Evolutionary conservation across 1,140 invertebrate genomes (phyloP), one percentile per base, ranked within the genome.

Genomic region (Paraescarpia echinospica): DNA sequence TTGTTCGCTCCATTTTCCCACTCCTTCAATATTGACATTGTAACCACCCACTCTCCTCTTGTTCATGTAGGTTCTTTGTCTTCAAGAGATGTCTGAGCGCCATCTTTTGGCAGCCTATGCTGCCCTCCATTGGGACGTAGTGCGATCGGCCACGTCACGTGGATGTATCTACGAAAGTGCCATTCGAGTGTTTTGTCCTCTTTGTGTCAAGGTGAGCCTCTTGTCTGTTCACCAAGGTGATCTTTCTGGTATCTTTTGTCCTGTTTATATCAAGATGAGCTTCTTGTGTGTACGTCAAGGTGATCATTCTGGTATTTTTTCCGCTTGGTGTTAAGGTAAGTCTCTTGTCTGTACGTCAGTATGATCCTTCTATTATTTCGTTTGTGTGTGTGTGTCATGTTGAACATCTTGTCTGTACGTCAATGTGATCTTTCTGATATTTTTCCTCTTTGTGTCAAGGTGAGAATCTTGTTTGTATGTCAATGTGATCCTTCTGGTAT

Each of bases 101-200:
- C 93, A 93, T 31, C 93, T 93, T 0, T 92, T 93, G 89, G 92
- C 93, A 33, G 93, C 93, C 12, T 93, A 35, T 91, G 93, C 93
- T 9, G 93, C 93, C 34, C 34, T 93, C 33, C 93, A 93, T 35
- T 93, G 92, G 92, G 93, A 93, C 88, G 33, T 92, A 12, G 90
- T 91, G 27, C 41, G 89, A 33, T 92, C 93, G 22, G 41, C 33
- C 34, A 89, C 89, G 89, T 92, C 93, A 27, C 92, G 90, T 77
- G 93, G 93, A 0, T 91, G 93, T 33, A 34, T 93, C 33, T 92
- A 77, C 59, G 59, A 77, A 77, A 77, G 59, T 77, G 59, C 59
- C 59, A 77, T 77, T 77, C 59, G 59, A 77, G 59, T 77, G 14
- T 77, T 77, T 77, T 77, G 59, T 77, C 59, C 59, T 77, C 59